phyloP scores from a whole-genome alignment of 2,888 invertebrate species.

The Nomada fucata region DNA sequence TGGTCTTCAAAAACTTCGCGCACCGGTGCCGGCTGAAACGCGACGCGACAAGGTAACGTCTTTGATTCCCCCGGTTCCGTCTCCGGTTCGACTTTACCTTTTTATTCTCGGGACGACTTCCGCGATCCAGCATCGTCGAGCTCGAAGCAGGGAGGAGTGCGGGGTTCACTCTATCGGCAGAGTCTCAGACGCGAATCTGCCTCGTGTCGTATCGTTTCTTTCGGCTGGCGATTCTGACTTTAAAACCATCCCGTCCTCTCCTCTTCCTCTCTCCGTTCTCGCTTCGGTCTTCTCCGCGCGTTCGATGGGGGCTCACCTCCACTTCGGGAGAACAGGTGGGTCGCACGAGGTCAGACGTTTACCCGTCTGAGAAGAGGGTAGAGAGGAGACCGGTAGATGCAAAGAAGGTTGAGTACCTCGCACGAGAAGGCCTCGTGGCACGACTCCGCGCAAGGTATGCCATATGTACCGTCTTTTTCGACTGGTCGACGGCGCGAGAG shows the following conservation, averaged over 20 bases:
- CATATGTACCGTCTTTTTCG: constrained; percentile 65
- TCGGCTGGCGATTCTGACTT: constrained; percentile 28
- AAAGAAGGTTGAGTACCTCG: constrained; percentile 80
- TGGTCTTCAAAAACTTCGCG: background rate
- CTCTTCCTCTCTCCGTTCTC: background rate
- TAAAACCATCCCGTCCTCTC: constrained; percentile 1
- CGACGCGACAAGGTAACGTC: background rate
- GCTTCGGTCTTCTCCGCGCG: constrained; percentile 17
- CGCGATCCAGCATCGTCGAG: constrained; percentile 35
- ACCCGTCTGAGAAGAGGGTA: constrained; percentile 55
- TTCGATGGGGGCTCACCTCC: constrained; percentile 40
- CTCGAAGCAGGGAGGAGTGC: constrained; percentile 13
- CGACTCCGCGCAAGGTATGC: constrained; percentile 70
- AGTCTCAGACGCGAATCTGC: background rate
- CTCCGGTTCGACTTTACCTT: background rate
- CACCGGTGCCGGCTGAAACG: background rate
- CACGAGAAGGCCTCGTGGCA: constrained; percentile 72
- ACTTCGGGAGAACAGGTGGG: constrained; percentile 63
- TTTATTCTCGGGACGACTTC: constrained; percentile 45
- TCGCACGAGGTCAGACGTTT: constrained; percentile 66
- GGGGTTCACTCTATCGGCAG: background rate
- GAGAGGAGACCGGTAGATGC: constrained; percentile 69
- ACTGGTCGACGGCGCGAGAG: constrained; percentile 25
- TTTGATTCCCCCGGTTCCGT: constrained; percentile 8
- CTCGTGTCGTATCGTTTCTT: background rate